phyloP scores from a whole-genome alignment of 2,797 vertebrate species.

The Sebastes diploproa region DNA sequence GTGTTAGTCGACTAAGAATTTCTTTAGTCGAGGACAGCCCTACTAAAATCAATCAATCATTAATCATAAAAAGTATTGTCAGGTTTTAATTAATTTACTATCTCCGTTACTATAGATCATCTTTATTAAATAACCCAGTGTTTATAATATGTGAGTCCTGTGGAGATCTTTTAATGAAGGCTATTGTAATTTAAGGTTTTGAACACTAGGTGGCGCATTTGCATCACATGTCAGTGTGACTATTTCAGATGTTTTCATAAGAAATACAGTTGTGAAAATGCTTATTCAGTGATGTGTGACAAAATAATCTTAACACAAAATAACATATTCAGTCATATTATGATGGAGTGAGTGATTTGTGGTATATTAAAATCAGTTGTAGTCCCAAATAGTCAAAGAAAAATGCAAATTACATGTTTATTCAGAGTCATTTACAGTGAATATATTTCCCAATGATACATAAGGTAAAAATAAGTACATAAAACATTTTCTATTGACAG shows the following conservation, averaged over 20 bases:
- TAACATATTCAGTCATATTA: background rate
- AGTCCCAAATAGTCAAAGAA: conserved; percentile 20
- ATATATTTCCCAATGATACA: conserved; percentile 71
- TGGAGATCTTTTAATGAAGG: background rate
- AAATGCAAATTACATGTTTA: conserved; percentile 70
- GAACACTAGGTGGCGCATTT: conserved; percentile 46
- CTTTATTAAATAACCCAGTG: background rate
- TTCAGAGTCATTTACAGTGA: conserved; percentile 69
- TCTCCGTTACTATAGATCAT: background rate
- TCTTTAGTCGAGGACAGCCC: too few species aligned
- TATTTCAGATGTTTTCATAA: background rate
- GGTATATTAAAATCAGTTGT: background rate
- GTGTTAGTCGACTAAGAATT: too few species aligned
- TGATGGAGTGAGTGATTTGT: accelerated
- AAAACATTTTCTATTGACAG: conserved; percentile 72
- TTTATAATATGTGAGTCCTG: background rate
- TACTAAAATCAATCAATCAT: background rate
- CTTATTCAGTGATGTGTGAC: background rate
- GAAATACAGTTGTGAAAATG: background rate
- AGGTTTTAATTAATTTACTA: background rate
- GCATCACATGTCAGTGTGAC: background rate
- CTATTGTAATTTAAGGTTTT: background rate
- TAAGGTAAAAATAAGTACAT: conserved; percentile 77
- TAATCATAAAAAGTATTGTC: background rate
- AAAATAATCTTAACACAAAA: background rate